Percentiles rank a stretch among this genome's conserved stretches.
These are phyloP conservation scores for Bombycilla garrulus DNA, from an alignment of 2,113 vertebrate genomes.

Conservation along the genomic window DNA sequence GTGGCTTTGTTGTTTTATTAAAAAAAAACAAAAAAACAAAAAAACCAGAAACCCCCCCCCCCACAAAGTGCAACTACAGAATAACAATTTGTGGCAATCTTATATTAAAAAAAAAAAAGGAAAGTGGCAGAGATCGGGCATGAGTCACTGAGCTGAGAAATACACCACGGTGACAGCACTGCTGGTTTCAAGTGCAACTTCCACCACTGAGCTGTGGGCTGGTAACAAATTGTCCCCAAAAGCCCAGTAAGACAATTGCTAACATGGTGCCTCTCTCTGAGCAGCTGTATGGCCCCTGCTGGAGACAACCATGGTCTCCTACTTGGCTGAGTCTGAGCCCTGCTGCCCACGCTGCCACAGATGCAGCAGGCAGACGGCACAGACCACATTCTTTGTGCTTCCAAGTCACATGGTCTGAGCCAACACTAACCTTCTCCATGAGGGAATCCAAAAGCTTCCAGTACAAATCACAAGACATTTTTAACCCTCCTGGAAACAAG, in stretches of 20 bases:
- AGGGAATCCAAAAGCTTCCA: neutral
- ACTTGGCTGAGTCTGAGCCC: fast-evolving
- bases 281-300: neutral
- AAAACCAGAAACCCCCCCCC: no score
- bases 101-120: neutral
- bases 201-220: neutral
- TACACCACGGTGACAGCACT: neutral
- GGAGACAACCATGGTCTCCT: fast-evolving
- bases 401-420: neutral
- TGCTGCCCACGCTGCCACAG: neutral
- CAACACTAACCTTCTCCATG: neutral
- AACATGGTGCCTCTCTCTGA: fast-evolving
- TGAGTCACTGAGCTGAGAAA: neutral
- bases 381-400: neutral
- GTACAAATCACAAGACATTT: neutral
- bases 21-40: neutral
- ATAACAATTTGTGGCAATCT: neutral
- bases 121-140: neutral
- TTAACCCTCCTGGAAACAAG: neutral
- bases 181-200: neutral
- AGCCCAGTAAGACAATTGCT: neutral
- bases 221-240: neutral
- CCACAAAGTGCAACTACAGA: neutral
- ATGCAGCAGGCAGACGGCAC: fast-evolving
- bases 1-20: neutral